Evolutionary conservation across 2,113 vertebrate genomes (phyloP).

Genomic region (Vombatus ursinus): DNA sequence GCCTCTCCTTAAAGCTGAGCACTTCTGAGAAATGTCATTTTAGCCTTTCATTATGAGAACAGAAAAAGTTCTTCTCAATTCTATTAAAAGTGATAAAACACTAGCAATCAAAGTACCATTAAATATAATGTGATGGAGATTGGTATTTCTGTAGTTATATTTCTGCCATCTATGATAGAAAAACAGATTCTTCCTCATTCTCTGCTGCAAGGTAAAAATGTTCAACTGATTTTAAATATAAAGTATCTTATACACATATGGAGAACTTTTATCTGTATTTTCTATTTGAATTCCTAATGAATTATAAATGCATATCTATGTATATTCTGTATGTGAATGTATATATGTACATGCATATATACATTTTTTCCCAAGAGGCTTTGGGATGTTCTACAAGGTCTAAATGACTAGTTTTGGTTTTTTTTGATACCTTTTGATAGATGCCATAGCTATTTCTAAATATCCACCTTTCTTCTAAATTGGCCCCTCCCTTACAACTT

Average conservation of each 20-base stretch:
- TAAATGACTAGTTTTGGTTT: slow-evolving; percentile 21
- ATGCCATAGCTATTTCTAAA: background rate
- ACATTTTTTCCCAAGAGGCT: background rate
- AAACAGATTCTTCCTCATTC: slow-evolving; percentile 1
- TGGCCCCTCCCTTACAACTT: background rate
- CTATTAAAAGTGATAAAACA: slow-evolving; percentile 33
- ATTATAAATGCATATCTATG: background rate
- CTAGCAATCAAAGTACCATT: slow-evolving; percentile 32
- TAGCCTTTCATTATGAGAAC: slow-evolving; percentile 23
- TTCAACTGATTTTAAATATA: slow-evolving; percentile 29
- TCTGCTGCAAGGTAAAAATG: slow-evolving; percentile 47
- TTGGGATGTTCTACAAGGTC: background rate
- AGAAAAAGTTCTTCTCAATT: slow-evolving; percentile 37
- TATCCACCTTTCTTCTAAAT: background rate
- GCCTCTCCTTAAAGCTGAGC: background rate
- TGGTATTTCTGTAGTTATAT: slow-evolving; percentile 41
- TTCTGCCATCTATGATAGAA: background rate
- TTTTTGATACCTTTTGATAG: background rate
- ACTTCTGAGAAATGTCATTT: slow-evolving; percentile 50
- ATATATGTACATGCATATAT: background rate
- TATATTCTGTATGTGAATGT: background rate
- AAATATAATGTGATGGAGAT: slow-evolving; percentile 8
- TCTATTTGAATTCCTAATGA: background rate
- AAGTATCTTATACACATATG: background rate
- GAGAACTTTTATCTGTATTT: background rate